Percentiles rank a stretch among this genome's conserved stretches.
Conservation (phyloP, 1,140 invertebrate species). For the Daktulosphaira vitifoliae region DNA sequence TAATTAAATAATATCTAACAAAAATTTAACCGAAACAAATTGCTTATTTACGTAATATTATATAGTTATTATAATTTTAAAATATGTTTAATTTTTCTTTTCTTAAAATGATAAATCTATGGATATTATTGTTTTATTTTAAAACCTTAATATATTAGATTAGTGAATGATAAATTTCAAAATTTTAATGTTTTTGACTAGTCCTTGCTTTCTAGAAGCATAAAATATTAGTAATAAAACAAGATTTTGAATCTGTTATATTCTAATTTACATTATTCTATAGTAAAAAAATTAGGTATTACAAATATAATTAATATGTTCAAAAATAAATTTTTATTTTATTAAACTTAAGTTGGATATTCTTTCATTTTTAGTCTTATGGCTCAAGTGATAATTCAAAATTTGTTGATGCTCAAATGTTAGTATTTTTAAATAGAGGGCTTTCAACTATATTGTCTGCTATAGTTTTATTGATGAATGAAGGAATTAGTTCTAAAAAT, state of each 20-base stretch:
- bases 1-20: conserved; percentile 40
- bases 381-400: conserved; percentile 51
- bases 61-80: conserved; percentile 1
- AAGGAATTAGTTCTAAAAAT: conserved; percentile 55
- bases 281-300: not conserved
- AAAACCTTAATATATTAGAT: no score
- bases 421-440: conserved; percentile 89
- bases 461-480: conserved; percentile 50
- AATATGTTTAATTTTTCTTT: conserved; percentile 24
- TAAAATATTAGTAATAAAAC: no score
- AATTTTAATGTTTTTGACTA: no score
- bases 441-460: conserved; percentile 71
- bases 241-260: no score
- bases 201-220: no score
- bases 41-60: no score
- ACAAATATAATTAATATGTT: conserved; percentile 16
- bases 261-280: conserved; percentile 7
- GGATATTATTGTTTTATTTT: no score
- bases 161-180: no score
- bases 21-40: no score
- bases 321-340: conserved; percentile 36
- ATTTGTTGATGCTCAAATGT: conserved; percentile 88
- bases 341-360: conserved; percentile 54
- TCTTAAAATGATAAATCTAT: no score
- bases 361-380: conserved; percentile 42